Conservation (phyloP, 2,797 vertebrate species). For the Dipus sagitta region DNA sequence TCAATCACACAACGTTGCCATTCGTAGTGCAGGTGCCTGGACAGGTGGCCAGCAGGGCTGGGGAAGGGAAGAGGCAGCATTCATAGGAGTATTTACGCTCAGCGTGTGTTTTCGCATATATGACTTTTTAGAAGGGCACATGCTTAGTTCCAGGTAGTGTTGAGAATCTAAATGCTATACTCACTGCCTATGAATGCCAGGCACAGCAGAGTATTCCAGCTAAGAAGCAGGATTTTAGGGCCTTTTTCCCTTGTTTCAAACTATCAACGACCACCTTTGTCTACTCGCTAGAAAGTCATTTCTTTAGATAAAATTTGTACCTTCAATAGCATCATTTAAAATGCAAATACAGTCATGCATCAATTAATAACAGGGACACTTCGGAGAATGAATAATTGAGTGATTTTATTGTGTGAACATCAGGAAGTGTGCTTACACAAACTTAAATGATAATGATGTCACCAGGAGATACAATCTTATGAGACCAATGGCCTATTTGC, state of each 20-base stretch:
- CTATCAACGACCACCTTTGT: conserved; percentile 8
- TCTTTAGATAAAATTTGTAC: conserved; percentile 46
- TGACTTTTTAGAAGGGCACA: not conserved
- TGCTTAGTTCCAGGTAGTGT: not conserved
- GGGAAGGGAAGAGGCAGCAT: not conserved
- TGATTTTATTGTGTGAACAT: conserved; percentile 47
- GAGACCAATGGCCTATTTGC: not conserved
- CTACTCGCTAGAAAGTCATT: conserved; percentile 47
- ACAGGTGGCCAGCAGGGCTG: not conserved
- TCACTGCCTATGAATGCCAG: not conserved
- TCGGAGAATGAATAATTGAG: conserved; percentile 6
- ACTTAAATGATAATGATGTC: not conserved
- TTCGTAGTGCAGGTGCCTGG: conserved; percentile 15
- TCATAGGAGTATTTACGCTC: not conserved
- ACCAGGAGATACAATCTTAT: not conserved
- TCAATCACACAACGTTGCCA: conserved; percentile 62
- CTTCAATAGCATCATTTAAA: conserved; percentile 54
- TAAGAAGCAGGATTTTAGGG: conserved; percentile 24
- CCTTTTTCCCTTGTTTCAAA: conserved; percentile 40
- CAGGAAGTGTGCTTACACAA: not conserved
- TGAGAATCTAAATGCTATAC: not conserved
- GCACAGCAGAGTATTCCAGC: not conserved
- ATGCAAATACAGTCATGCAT: conserved; percentile 40
- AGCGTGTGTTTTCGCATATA: conserved; percentile 21
- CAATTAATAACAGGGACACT: conserved; percentile 33